A percentile compares a stretch with the other conserved stretches of the same genome.
Evolutionary conservation across 1,140 invertebrate species (phyloP).

Genomic region (Augochlora pura): DNA sequence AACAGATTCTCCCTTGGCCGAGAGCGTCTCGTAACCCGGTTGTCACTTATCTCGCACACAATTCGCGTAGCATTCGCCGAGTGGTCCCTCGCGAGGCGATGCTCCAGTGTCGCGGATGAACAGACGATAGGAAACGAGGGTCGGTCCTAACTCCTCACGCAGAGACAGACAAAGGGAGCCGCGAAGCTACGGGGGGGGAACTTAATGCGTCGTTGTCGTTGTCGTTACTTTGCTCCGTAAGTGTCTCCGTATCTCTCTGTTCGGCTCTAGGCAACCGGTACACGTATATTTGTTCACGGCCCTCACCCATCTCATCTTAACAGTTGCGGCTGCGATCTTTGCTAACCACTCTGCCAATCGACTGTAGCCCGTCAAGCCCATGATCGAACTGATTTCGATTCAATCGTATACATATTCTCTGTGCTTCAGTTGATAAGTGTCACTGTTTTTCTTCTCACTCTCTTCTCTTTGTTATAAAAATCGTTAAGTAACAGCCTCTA

Average conservation of each 20-base stretch:
- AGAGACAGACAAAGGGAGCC: slow-evolving; percentile 27
- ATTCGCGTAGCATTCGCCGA: too few relatives aligned
- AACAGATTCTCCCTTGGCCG: neutral
- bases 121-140: slow-evolving; percentile 43
- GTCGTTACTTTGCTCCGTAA: slow-evolving; percentile 63
- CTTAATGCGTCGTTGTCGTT: too few relatives aligned
- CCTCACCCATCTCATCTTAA: slow-evolving; percentile 13
- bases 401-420: too few relatives aligned
- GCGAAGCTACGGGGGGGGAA: slow-evolving; percentile 31
- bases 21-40: neutral
- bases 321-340: slow-evolving; percentile 14
- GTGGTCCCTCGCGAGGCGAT: too few relatives aligned
- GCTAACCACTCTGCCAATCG: slow-evolving; percentile 19
- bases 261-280: slow-evolving; percentile 23
- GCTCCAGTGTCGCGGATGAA: too few relatives aligned
- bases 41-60: slow-evolving; percentile 5
- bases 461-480: too few relatives aligned
- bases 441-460: too few relatives aligned
- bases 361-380: too few relatives aligned
- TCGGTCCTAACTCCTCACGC: neutral
- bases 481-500: too few relatives aligned
- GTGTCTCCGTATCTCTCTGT: slow-evolving; percentile 34
- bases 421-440: too few relatives aligned
- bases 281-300: slow-evolving; percentile 14
- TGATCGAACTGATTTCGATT: too few relatives aligned